Evolutionary conservation across 2,888 invertebrate genomes (phyloP).

Genomic region (Parthenolecanium corni): DNA sequence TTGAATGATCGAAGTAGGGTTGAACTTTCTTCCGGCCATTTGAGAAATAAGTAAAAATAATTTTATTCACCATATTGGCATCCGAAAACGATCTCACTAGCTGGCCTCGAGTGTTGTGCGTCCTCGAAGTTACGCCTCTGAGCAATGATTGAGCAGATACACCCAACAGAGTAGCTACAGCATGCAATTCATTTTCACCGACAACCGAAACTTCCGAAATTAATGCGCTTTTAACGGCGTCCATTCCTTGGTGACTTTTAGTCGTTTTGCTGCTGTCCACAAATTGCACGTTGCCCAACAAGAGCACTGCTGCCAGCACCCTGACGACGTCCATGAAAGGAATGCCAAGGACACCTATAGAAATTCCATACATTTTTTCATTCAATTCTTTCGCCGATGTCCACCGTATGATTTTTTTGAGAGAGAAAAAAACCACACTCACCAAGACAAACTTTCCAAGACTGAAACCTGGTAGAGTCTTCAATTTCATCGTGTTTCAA

Average conservation of each 20-base stretch:
- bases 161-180: constrained; percentile 73
- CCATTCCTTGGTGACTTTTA: constrained; percentile 9
- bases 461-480: constrained; percentile 66
- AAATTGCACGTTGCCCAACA: constrained; percentile 86
- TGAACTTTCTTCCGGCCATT: not conserved
- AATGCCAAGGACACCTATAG: constrained; percentile 66
- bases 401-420: too few species aligned
- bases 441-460: constrained; percentile 82
- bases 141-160: constrained; percentile 62
- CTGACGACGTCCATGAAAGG: constrained; percentile 88
- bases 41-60: not conserved
- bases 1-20: too few species aligned
- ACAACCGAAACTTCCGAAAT: constrained; percentile 56
- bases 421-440: constrained; percentile 26
- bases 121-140: constrained; percentile 70
- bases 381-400: too few species aligned
- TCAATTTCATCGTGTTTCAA: constrained; percentile 58
- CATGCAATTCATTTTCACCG: constrained; percentile 70
- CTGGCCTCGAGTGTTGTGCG: constrained; percentile 64
- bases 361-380: not conserved
- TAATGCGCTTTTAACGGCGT: constrained; percentile 3
- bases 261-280: constrained; percentile 47
- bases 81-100: constrained; percentile 70
- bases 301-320: constrained; percentile 76
- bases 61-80: constrained; percentile 53